phyloP scores from a whole-genome alignment of 1,140 invertebrate species.

The Aradophagus sp. region DNA sequence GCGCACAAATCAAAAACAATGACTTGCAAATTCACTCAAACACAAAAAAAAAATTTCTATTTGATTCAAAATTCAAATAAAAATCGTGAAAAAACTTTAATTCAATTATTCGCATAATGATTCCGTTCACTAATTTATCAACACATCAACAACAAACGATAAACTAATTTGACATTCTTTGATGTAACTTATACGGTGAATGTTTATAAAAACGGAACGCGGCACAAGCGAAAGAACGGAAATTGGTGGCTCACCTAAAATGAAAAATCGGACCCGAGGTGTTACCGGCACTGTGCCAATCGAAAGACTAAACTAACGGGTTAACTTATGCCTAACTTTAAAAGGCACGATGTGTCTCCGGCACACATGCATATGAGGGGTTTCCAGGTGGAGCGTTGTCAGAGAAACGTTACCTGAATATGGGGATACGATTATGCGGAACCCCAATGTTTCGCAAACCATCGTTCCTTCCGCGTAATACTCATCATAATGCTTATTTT shows the following conservation, averaged over 20 bases:
- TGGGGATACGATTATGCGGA: constrained; percentile 50
- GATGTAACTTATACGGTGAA: too few relatives aligned
- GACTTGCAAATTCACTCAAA: too few relatives aligned
- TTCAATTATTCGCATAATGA: too few relatives aligned
- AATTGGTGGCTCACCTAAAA: constrained; percentile 27
- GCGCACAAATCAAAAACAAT: too few relatives aligned
- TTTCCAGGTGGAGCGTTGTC: constrained; percentile 65
- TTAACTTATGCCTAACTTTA: constrained; percentile 74
- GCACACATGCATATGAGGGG: constrained; percentile 62
- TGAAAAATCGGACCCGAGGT: constrained; percentile 60
- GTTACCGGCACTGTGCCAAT: constrained; percentile 71
- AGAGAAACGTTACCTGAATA: constrained; percentile 64
- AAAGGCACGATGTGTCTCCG: constrained; percentile 66
- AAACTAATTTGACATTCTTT: too few relatives aligned
- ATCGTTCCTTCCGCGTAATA: constrained; percentile 61
- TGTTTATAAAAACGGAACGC: not conserved
- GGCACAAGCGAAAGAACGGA: not conserved
- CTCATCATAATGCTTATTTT: constrained; percentile 71
- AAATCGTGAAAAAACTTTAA: too few relatives aligned
- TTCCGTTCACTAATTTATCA: too few relatives aligned
- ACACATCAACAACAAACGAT: too few relatives aligned
- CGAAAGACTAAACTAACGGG: constrained; percentile 74
- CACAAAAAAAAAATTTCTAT: too few relatives aligned
- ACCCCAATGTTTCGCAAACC: constrained; percentile 52
- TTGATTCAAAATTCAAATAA: too few relatives aligned